phyloP scores from a whole-genome alignment of 2,113 vertebrate species.

The Cathartes aura region DNA sequence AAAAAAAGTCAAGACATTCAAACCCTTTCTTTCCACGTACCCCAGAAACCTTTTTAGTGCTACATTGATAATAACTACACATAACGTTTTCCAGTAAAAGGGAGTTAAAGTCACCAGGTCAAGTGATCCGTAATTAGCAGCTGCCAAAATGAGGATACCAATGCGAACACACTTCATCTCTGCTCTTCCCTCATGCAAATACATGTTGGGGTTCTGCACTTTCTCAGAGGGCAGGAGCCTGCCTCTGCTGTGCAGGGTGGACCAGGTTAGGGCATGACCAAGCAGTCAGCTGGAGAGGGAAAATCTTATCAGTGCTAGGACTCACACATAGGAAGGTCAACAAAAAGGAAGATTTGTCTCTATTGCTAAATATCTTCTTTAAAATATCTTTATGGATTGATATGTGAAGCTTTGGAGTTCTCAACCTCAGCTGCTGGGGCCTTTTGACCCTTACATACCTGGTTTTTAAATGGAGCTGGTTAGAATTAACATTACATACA shows the following conservation, averaged over 20 bases:
- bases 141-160: background rate
- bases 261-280: background rate
- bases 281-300: background rate
- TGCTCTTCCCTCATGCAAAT: background rate
- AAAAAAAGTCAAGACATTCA: background rate
- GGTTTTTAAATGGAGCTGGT: background rate
- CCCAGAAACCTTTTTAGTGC: background rate
- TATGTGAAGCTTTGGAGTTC: background rate
- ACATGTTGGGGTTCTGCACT: background rate
- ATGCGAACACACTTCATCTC: background rate
- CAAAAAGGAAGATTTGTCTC: background rate
- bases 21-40: background rate
- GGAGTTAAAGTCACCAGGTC: background rate
- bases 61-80: background rate
- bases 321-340: background rate
- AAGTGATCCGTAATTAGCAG: background rate
- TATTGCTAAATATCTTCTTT: background rate
- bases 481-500: background rate
- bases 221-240: background rate
- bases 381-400: background rate
- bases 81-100: background rate
- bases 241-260: background rate
- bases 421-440: background rate
- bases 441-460: background rate
- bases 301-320: background rate